Percentiles rank a stretch among this genome's conserved stretches.
Conservation (phyloP, 1,140 invertebrate species). For the Stratiolaelaps scimitus region DNA sequence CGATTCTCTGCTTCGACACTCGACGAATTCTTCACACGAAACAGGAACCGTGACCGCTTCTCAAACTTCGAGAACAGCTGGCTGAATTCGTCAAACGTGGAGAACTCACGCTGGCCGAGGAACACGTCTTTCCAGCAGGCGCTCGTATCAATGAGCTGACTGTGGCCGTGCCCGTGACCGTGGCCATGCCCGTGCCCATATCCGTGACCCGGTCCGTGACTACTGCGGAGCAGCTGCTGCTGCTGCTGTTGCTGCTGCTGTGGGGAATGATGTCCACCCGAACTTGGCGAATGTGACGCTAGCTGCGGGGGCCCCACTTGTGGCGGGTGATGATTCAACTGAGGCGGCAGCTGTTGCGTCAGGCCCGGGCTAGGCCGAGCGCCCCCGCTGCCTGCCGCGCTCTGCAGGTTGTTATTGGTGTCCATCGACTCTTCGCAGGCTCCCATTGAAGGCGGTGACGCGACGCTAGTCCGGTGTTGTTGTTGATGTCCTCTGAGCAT, state of each 20-base stretch:
- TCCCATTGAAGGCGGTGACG: slow-evolving; percentile 29
- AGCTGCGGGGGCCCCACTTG: too few species aligned
- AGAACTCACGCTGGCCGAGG: slow-evolving; percentile 22
- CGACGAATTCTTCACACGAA: slow-evolving; percentile 25
- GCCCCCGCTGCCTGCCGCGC: slow-evolving; percentile 14
- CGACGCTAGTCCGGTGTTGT: not conserved
- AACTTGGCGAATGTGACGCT: not conserved
- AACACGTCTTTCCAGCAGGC: slow-evolving; percentile 21
- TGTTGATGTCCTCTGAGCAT: slow-evolving; percentile 23
- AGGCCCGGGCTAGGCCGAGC: slow-evolving; percentile 5
- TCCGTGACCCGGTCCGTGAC: too few species aligned
- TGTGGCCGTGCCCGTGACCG: too few species aligned
- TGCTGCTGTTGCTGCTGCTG: too few species aligned
- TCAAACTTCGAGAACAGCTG: slow-evolving; percentile 24
- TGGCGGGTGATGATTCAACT: too few species aligned
- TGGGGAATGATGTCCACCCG: too few species aligned
- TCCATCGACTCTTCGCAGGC: slow-evolving; percentile 28
- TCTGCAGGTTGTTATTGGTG: slow-evolving; percentile 26
- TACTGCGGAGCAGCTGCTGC: too few species aligned
- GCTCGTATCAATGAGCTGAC: slow-evolving; percentile 4
- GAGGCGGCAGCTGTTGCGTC: not conserved
- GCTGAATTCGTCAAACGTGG: slow-evolving; percentile 25
- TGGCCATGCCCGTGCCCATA: too few species aligned
- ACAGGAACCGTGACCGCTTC: slow-evolving; percentile 25
- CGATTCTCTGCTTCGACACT: slow-evolving; percentile 22